These are phyloP conservation scores for Therioaphis trifolii DNA, from an alignment of 2,888 invertebrate species.

Conservation along the genomic window DNA sequence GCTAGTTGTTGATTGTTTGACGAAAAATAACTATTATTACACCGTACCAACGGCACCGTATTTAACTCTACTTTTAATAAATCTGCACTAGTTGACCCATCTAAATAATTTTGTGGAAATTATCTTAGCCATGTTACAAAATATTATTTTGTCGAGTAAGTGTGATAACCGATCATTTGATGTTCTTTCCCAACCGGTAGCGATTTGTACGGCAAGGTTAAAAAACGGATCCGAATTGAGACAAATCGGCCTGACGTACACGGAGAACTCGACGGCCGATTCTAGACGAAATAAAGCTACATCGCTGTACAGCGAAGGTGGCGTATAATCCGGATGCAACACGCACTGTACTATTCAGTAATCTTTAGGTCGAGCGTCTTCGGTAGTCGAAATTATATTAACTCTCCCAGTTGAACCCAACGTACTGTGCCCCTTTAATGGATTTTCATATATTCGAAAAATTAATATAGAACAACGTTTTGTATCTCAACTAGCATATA, in stretches of 20 bases:
- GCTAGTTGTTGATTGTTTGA: conserved; percentile 58
- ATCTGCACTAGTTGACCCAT: conserved; percentile 60
- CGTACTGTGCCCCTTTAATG: conserved; percentile 69
- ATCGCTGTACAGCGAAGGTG: conserved; percentile 74
- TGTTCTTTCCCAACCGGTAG: conserved; percentile 75
- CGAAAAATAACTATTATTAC: conserved; percentile 49
- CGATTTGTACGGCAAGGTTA: conserved; percentile 69
- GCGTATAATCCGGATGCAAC: conserved; percentile 73
- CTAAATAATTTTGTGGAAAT: too few relatives aligned
- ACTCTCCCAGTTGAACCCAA: conserved; percentile 59
- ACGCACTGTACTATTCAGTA: conserved; percentile 70
- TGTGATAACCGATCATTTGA: conserved; percentile 66
- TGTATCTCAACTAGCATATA: too few relatives aligned
- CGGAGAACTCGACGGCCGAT: conserved; percentile 70
- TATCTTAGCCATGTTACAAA: too few relatives aligned
- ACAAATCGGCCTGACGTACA: conserved; percentile 75
- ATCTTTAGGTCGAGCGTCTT: conserved; percentile 72
- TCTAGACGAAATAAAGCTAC: conserved; percentile 75
- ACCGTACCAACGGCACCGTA: conserved; percentile 41
- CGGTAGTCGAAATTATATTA: conserved; percentile 69
- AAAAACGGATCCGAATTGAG: conserved; percentile 68
- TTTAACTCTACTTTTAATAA: conserved; percentile 64
- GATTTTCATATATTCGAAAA: too few relatives aligned
- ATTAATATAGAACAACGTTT: too few relatives aligned
- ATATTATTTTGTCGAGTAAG: too few relatives aligned